These are phyloP conservation scores for Rhagophthalmus giganteus DNA, from an alignment of 2,888 invertebrate species.

Conservation along the genomic window DNA sequence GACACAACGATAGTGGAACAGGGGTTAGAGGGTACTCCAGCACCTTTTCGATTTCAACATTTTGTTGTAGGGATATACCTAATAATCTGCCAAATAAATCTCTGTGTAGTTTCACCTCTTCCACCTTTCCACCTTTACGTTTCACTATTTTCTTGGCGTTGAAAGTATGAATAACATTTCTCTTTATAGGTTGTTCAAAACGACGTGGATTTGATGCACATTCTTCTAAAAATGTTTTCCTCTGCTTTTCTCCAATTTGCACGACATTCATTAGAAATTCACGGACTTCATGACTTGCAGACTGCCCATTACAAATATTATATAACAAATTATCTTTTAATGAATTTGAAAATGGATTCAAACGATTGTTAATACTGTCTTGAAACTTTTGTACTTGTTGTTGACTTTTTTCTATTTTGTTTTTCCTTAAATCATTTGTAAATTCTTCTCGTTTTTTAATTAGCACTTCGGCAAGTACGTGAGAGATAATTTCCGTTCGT, in stretches of 20 bases:
- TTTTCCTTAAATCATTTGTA: background rate
- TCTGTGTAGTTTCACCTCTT: background rate
- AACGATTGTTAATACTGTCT: background rate
- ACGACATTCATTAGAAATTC: conserved; percentile 31
- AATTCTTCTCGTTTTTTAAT: background rate
- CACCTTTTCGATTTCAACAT: background rate
- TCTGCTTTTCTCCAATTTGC: conserved; percentile 15
- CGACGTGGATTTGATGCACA: conserved; percentile 15
- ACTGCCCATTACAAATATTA: conserved; percentile 18
- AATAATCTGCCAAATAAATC: background rate
- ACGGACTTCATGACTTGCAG: conserved; percentile 17
- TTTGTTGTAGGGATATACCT: background rate
- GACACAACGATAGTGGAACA: background rate
- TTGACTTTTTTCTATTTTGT: background rate
- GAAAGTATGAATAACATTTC: conserved; percentile 3
- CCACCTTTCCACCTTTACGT: background rate
- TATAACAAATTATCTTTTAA: background rate
- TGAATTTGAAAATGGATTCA: background rate
- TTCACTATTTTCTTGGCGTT: conserved; percentile 1
- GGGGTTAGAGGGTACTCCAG: background rate
- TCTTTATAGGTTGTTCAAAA: conserved; percentile 22
- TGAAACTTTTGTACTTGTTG: conserved; percentile 1
- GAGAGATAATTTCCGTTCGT: conserved; percentile 33
- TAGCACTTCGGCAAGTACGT: background rate
- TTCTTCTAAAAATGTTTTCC: conserved; percentile 27